Evolutionary conservation across 2,797 vertebrate species (phyloP), one percentile per base, ranked within the genome.

Genomic region (Amniataba percoides): DNA sequence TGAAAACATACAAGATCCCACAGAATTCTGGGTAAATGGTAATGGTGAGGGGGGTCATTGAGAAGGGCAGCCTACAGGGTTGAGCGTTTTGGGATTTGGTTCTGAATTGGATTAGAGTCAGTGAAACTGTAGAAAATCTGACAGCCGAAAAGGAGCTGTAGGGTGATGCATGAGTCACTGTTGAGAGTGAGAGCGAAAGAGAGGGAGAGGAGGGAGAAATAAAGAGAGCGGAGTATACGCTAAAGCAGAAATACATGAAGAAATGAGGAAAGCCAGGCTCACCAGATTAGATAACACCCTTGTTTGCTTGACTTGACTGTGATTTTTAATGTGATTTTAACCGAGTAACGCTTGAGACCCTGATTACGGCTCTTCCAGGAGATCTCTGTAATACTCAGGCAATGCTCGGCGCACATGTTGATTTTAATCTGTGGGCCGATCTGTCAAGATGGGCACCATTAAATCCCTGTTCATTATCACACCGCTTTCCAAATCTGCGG

Each of bases 21-120:
- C 58, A 71, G 84, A 85, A 83, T 83, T 81, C 61, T 80, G 83
- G 74, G 84, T 80, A 85, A 87, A 91, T 87, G 83, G 53, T 81
- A 81, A 88, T 81, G 62, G 74, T 27, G 65, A 70, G 27, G 56
- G 49, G 81, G 87, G 82, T 88, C 87, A 87, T 67, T 73, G 80
- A 78, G 85, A 91, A 90, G 87, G 87, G 82, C 82, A 86, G 84
- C 89, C 84, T 82, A 76, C 70, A 79, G 87, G 78, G 66, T 65
- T 80, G 78, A 81, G 86, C 68, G 27, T 89, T 93, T 92, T 86
- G 84, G 86, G 90, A 90, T 88, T 92, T 91, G 85, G 72, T 83
- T 88, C 67, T 85, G 88, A 90, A 92, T 89, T 88, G 83, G 88
- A 88, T 89, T 91, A 90, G 82, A 91, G 80, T 91, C 86, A 83